phyloP scores from a whole-genome alignment of 1,140 invertebrate species.

The Drosophila hydei region DNA sequence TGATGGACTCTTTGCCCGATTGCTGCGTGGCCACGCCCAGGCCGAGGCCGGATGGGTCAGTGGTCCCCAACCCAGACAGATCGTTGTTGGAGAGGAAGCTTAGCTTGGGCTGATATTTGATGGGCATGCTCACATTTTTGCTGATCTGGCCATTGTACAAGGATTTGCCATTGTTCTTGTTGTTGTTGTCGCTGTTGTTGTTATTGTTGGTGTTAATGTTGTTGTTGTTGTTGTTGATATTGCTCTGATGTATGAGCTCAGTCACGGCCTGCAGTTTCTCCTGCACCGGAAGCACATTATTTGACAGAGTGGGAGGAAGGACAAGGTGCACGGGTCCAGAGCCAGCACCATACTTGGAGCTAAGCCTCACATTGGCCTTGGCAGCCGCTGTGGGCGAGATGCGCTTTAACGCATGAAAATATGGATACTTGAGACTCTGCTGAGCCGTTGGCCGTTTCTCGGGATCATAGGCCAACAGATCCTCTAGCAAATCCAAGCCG shows the following conservation, averaged over 20 bases:
- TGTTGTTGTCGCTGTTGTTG: constrained; percentile 37
- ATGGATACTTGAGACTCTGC: constrained; percentile 92
- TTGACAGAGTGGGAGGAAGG: constrained; percentile 62
- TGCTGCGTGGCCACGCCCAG: constrained; percentile 21
- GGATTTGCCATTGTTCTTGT: constrained; percentile 46
- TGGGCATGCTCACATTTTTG: constrained; percentile 59
- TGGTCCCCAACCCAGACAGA: constrained; percentile 30
- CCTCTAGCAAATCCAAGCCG: constrained; percentile 93
- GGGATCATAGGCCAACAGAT: constrained; percentile 96
- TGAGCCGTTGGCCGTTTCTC: constrained; percentile 95
- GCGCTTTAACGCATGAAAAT: constrained; percentile 89
- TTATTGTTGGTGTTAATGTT: constrained; percentile 36
- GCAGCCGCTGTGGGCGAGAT: constrained; percentile 81
- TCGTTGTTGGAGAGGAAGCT: constrained; percentile 61
- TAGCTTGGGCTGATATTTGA: constrained; percentile 65
- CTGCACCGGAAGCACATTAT: constrained; percentile 82
- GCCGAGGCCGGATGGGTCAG: constrained; percentile 29
- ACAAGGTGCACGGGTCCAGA: constrained; percentile 10
- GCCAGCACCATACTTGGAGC: constrained; percentile 60
- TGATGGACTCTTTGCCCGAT: constrained; percentile 67
- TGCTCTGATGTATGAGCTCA: constrained; percentile 70
- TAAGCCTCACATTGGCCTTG: constrained; percentile 78
- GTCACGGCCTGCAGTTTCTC: constrained; percentile 78
- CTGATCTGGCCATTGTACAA: constrained; percentile 15
- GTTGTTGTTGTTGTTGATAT: constrained; percentile 40